Evolutionary conservation across 2,113 vertebrate species (phyloP).

Genomic region (Dasyurus viverrinus): DNA sequence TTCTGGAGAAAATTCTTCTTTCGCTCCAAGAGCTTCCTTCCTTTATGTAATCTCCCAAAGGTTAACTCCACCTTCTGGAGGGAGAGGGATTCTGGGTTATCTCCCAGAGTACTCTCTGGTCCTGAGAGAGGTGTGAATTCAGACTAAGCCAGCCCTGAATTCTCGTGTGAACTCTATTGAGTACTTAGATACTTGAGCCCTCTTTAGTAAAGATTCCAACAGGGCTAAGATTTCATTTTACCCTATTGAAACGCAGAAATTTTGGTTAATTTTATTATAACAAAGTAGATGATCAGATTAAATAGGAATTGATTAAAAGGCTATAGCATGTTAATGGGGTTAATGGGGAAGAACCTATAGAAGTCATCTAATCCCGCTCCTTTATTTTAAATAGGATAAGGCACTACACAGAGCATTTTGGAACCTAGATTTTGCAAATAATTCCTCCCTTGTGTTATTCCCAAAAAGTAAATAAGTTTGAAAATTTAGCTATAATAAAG

Average conservation of each 20-base stretch:
- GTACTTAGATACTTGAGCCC: too few species aligned
- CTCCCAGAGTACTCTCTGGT: too few species aligned
- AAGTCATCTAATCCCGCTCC: not conserved
- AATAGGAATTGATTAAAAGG: not conserved
- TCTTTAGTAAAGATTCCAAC: too few species aligned
- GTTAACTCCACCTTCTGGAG: too few species aligned
- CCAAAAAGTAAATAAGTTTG: not conserved
- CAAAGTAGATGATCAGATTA: not conserved
- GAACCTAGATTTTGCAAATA: slow-evolving; percentile 13
- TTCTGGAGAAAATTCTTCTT: too few species aligned
- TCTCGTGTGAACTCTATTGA: too few species aligned
- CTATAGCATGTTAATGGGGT: not conserved
- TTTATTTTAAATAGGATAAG: not conserved
- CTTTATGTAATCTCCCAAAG: too few species aligned
- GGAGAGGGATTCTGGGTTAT: too few species aligned
- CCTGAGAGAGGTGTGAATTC: too few species aligned
- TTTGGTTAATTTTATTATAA: not conserved
- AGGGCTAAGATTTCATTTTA: not conserved
- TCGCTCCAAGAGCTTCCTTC: too few species aligned
- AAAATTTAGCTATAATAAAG: slow-evolving; percentile 13
- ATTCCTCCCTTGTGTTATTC: not conserved
- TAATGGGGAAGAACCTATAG: not conserved
- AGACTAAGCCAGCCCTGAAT: too few species aligned
- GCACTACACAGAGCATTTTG: not conserved
- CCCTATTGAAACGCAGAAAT: not conserved